Percentiles rank a stretch among this genome's conserved stretches.
These are phyloP conservation scores for Leptodactylus fallax DNA, from an alignment of 2,797 vertebrate species.

Conservation along the genomic window DNA sequence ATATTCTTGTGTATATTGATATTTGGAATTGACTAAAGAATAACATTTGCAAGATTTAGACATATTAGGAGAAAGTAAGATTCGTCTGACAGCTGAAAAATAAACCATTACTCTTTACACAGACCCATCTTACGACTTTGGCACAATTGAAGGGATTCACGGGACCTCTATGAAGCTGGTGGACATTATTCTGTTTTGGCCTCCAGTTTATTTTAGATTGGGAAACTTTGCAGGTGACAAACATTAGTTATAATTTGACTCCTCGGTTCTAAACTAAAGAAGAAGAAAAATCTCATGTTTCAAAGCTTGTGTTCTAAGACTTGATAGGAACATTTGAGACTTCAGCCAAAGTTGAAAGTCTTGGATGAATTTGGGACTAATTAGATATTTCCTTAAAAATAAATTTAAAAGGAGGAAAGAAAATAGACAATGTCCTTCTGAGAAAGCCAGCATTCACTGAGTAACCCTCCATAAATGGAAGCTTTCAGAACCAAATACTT, in stretches of 20 bases:
- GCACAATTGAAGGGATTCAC: slow-evolving; percentile 38
- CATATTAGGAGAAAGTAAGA: slow-evolving; percentile 42
- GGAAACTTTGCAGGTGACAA: slow-evolving; percentile 53
- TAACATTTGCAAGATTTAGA: slow-evolving; percentile 46
- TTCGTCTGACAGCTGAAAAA: slow-evolving; percentile 46
- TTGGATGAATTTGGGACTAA: slow-evolving; percentile 18
- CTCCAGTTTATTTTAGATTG: slow-evolving; percentile 34
- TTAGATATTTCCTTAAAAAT: slow-evolving; percentile 57
- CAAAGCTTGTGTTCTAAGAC: slow-evolving; percentile 2
- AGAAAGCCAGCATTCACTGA: slow-evolving; percentile 3
- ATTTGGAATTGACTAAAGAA: slow-evolving; percentile 29
- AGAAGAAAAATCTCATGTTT: neutral
- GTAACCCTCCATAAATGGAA: neutral
- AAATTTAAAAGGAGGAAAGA: slow-evolving; percentile 35
- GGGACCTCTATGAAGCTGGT: neutral
- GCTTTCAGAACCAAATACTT: slow-evolving; percentile 19
- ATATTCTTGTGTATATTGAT: slow-evolving; percentile 41
- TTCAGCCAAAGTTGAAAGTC: slow-evolving; percentile 8
- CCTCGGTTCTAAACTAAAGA: slow-evolving; percentile 10
- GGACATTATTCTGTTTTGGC: neutral
- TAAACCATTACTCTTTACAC: slow-evolving; percentile 45
- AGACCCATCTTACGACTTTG: neutral
- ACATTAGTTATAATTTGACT: slow-evolving; percentile 47
- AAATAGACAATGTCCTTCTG: slow-evolving; percentile 37
- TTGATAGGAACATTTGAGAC: slow-evolving; percentile 16